A percentile compares a stretch with the other conserved stretches of the same genome.
Evolutionary conservation across 2,797 vertebrate genomes (phyloP).

Genomic region (Euphonia xanthogaster): DNA sequence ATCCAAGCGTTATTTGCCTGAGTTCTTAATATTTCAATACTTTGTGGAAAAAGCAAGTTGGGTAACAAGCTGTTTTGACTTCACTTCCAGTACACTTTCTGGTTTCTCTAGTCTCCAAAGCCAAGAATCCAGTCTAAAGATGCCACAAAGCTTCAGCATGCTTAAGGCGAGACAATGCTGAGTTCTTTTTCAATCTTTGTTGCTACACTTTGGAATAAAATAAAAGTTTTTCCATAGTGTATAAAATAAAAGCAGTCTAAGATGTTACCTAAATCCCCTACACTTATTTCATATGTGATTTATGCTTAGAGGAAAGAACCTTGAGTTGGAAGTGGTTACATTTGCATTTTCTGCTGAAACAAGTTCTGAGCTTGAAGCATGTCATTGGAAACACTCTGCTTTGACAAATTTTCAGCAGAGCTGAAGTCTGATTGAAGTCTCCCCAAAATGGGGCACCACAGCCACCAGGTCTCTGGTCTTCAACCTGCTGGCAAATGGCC

Average conservation of each 20-base stretch:
- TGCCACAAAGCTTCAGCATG: not conserved
- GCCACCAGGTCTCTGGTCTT: not conserved
- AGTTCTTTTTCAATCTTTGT: not conserved
- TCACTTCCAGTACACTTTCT: constrained; percentile 31
- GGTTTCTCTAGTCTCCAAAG: constrained; percentile 56
- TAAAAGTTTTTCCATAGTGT: not conserved
- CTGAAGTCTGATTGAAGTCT: not conserved
- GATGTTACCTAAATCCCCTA: not conserved
- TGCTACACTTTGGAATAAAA: constrained; percentile 3
- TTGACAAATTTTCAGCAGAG: not conserved
- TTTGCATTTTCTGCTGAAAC: not conserved
- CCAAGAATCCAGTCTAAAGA: constrained; percentile 29
- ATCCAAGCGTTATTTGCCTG: not conserved
- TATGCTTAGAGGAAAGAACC: not conserved
- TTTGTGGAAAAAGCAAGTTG: constrained; percentile 41
- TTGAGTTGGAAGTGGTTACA: not conserved
- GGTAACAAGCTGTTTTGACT: constrained; percentile 31
- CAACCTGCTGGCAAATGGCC: not conserved
- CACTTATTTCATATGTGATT: not conserved
- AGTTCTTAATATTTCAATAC: constrained; percentile 35
- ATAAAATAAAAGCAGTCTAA: not conserved
- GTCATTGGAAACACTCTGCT: not conserved
- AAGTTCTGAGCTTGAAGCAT: not conserved
- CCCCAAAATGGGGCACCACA: not conserved
- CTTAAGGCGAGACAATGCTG: not conserved